A percentile compares a stretch with the other conserved stretches of the same genome.
These are phyloP conservation scores for Pogonocherus hispidulus DNA, from an alignment of 2,888 invertebrate species.

Conservation along the genomic window DNA sequence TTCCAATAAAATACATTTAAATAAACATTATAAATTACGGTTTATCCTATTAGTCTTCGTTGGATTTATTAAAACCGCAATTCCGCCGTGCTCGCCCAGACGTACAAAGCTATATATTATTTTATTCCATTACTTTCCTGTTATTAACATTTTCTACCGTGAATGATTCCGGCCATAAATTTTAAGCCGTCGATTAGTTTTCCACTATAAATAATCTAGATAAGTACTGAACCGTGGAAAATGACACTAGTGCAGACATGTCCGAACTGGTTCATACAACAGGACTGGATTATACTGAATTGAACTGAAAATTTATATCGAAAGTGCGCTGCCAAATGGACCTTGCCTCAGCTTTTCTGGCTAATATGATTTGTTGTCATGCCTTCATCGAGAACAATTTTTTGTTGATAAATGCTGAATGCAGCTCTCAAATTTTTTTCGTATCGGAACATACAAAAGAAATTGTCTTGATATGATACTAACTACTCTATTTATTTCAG, in stretches of 20 bases:
- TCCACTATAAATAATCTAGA: constrained; percentile 51
- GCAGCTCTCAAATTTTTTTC: too few relatives aligned
- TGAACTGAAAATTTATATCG: constrained; percentile 10
- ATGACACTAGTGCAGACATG: constrained; percentile 53
- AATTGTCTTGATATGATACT: too few relatives aligned
- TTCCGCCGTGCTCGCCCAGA: constrained; percentile 11
- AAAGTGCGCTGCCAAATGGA: constrained; percentile 4
- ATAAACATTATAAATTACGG: constrained; percentile 6
- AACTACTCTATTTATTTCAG: too few relatives aligned
- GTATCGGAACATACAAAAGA: too few relatives aligned
- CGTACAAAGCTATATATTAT: constrained; percentile 35
- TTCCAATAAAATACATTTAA: background rate
- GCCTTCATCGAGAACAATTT: constrained; percentile 55
- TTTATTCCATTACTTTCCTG: constrained; percentile 41
- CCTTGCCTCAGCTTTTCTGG: background rate
- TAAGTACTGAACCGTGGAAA: constrained; percentile 53
- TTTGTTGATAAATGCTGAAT: constrained; percentile 56
- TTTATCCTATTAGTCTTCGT: background rate
- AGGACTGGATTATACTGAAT: constrained; percentile 8
- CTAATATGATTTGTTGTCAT: constrained; percentile 47
- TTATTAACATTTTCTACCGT: constrained; percentile 47
- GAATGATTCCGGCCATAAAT: constrained; percentile 46
- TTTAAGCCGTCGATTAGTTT: constrained; percentile 50
- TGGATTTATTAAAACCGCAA: constrained; percentile 20
- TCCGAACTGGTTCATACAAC: constrained; percentile 40